Conservation (phyloP, 2,113 vertebrate species). For the Hippocampus mohnikei region DNA sequence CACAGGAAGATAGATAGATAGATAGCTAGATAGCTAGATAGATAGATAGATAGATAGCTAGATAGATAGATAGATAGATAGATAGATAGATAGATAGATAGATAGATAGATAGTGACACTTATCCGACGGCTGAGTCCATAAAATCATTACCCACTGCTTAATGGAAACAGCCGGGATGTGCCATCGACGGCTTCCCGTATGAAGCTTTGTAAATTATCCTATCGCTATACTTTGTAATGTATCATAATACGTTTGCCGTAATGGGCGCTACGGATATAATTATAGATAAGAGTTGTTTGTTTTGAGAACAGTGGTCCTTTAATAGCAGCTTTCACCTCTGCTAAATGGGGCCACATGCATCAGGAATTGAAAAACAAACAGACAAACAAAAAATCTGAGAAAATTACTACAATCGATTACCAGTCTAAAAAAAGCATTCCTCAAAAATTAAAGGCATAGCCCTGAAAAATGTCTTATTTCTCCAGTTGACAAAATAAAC, state of each 20-base stretch:
- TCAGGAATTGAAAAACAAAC: background rate
- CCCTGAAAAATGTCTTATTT: too few relatives aligned
- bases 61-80: too few relatives aligned
- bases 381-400: background rate
- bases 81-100: background rate
- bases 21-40: too few relatives aligned
- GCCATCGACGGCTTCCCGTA: background rate
- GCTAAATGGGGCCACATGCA: background rate
- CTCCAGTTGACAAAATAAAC: too few relatives aligned
- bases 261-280: conserved; percentile 38
- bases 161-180: conserved; percentile 13
- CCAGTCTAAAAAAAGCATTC: too few relatives aligned
- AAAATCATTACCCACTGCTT: conserved; percentile 12
- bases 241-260: conserved; percentile 31
- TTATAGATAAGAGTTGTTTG: conserved; percentile 53
- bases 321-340: conserved; percentile 14
- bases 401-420: too few relatives aligned
- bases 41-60: background rate
- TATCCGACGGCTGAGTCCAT: conserved; percentile 6
- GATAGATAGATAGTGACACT: conserved; percentile 24
- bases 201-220: conserved; percentile 18
- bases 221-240: conserved; percentile 11
- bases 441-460: too few relatives aligned
- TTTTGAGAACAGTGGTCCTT: conserved; percentile 34
- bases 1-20: too few relatives aligned